phyloP scores from a whole-genome alignment of 2,113 vertebrate genomes.

The Mastomys coucha region DNA sequence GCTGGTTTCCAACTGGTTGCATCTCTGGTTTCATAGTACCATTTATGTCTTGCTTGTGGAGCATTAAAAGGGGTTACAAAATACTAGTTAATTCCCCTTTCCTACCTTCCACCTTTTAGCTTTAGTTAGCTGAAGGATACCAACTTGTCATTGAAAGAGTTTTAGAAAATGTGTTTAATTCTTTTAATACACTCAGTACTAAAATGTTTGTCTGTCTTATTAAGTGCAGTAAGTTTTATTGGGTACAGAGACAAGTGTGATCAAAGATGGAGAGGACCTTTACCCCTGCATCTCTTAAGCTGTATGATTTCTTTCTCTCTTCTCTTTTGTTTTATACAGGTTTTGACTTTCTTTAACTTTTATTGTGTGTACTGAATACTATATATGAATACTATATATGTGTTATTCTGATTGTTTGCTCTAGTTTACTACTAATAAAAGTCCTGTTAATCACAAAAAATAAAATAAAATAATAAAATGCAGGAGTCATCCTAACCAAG shows the following conservation, averaged over 20 bases:
- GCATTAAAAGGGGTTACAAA: conserved; percentile 83
- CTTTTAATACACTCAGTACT: conserved; percentile 84
- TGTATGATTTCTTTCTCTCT: conserved; percentile 84
- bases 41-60: background rate
- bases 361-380: conserved; percentile 90
- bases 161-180: conserved; percentile 84
- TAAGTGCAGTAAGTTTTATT: conserved; percentile 79
- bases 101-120: conserved; percentile 80
- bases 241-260: conserved; percentile 79
- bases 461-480: too few relatives aligned
- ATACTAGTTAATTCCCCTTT: conserved; percentile 86
- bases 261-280: conserved; percentile 81
- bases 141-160: conserved; percentile 82
- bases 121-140: conserved; percentile 79
- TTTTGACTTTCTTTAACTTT: conserved; percentile 89
- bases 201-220: conserved; percentile 82
- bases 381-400: too few relatives aligned
- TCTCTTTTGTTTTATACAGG: conserved; percentile 85
- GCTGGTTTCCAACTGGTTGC: background rate
- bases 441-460: conserved; percentile 88
- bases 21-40: background rate
- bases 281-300: conserved; percentile 85
- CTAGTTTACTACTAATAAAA: conserved; percentile 92
- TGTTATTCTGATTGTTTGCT: conserved; percentile 90
- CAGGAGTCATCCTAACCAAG: background rate